Conservation (phyloP, 2,113 vertebrate genomes). For the Miniopterus natalensis region DNA sequence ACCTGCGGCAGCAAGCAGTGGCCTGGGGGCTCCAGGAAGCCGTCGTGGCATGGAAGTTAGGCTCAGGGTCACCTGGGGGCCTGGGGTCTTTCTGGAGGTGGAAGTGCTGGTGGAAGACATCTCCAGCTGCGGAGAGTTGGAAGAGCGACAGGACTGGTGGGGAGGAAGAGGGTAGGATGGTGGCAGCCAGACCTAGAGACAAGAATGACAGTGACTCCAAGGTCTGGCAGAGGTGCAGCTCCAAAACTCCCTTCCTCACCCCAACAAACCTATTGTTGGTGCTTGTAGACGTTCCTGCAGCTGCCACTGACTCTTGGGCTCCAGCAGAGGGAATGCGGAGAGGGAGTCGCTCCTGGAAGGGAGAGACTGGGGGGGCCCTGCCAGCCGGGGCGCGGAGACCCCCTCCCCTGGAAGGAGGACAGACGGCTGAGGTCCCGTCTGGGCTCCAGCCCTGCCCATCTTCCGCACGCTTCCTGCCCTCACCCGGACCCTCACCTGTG, state of each 20-base stretch:
- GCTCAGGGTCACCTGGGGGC: accelerated
- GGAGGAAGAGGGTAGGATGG: accelerated
- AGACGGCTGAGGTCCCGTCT: not conserved
- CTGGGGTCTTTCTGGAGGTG: accelerated
- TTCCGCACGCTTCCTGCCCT: accelerated
- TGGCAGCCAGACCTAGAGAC: slow-evolving; percentile 87
- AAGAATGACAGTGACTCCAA: not conserved
- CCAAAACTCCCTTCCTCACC: accelerated
- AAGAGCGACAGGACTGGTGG: slow-evolving; percentile 87
- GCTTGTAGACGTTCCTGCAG: slow-evolving; percentile 86
- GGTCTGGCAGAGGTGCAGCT: accelerated
- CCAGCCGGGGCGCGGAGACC: slow-evolving; percentile 79
- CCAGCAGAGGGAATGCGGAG: slow-evolving; percentile 85
- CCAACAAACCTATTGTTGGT: slow-evolving; percentile 86
- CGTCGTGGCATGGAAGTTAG: accelerated
- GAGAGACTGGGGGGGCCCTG: slow-evolving; percentile 88
- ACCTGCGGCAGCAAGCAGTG: slow-evolving; percentile 71
- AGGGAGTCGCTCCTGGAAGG: slow-evolving; percentile 86
- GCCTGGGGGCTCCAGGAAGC: slow-evolving; percentile 71
- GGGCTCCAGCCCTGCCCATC: accelerated
- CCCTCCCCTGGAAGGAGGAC: slow-evolving; percentile 10
- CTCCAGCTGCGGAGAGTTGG: slow-evolving; percentile 92
- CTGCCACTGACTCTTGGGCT: slow-evolving; percentile 85
- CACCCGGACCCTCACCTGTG: slow-evolving; percentile 83
- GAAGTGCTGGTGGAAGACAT: slow-evolving; percentile 93